Percentiles rank a stretch among this genome's conserved stretches.
Evolutionary conservation across 64 coral and sea anemone genomes (phyloP).

Genomic region (Dendronephthya gigantea): DNA sequence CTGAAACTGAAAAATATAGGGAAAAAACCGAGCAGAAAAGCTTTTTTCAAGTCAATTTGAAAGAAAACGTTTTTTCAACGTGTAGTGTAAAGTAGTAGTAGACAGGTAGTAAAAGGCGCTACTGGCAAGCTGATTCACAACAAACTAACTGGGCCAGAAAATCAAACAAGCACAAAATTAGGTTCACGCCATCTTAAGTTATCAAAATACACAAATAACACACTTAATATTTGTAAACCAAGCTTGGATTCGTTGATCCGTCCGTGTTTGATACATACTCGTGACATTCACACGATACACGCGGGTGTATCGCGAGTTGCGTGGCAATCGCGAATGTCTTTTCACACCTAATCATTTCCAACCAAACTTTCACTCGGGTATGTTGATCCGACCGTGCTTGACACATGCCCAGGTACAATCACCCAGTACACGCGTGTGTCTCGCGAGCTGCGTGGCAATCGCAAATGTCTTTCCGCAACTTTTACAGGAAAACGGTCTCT

Average conservation of each 20-base stretch:
- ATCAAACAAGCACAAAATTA: no score
- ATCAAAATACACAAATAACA: background rate
- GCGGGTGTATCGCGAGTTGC: constrained; percentile 37
- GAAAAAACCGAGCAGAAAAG: no score
- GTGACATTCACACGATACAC: constrained; percentile 32
- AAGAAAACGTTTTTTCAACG: no score
- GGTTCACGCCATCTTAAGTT: no score
- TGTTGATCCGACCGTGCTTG: background rate
- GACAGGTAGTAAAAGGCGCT: no score
- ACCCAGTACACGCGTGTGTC: constrained; percentile 33
- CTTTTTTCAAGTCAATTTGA: no score
- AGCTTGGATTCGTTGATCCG: background rate
- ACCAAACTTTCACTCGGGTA: background rate
- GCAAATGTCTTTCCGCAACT: constrained; percentile 37
- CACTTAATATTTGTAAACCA: background rate
- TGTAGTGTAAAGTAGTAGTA: no score
- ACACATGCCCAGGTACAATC: constrained; percentile 27
- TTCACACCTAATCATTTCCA: background rate
- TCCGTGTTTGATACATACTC: background rate
- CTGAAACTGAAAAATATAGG: no score
- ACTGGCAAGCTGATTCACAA: no score
- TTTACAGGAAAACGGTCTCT: constrained; percentile 35
- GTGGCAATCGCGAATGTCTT: constrained; percentile 14
- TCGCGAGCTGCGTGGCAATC: constrained; percentile 37
- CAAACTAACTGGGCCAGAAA: no score